Base-by-base conservation (phyloP, 2,888 invertebrate species). In the Cyclophora albipunctata region DNA sequence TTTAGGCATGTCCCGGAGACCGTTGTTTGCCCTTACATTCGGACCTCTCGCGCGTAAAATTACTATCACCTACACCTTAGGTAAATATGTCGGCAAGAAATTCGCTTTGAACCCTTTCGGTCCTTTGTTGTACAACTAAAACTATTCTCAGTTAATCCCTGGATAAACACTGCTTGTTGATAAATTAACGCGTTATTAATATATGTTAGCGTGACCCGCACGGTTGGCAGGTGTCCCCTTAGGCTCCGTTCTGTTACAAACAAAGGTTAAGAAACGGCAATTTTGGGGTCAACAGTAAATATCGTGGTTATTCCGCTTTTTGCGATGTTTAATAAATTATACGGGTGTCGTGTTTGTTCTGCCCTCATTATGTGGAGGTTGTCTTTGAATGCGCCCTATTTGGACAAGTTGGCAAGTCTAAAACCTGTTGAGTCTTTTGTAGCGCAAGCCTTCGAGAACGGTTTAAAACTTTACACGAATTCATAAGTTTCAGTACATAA, bases 51-150 rank as follows among this genome's bases (percentile, higher is more conserved):
- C 80, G 83, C 84, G 85, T 84, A 86, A 87, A 87, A 86, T 88
- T 87, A 82, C 85, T 85, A 88, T 87, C 87, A 86, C 81, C 85
- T 83, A 73, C 77, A 82, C 84, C 83, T 82, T 80, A 85, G 82
- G 87, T 87, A 88, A 88, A 88, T 88, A 88, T 88, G 87, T 86
- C 82, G 84, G 78, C 86, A 87, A 87, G 87, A 88, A 86, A 86
- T 84, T 86, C 81, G 83, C 87, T 88, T 88, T 88, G 87, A 87
- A 88, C 87, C 87, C 87, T 84, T 81, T 75, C 73, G 70, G 78
- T 73, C 86, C 87, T 87, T 88, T 88, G 87, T 87, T 87, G 84
- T 87, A 78, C 82, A 84, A 86, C 87, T 86, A 83, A 86, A 88
- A 88, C 87, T 88, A 88, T 88, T 87, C 85, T 77, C 84, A 81